Percentiles rank a stretch among this genome's conserved stretches.
Conservation (phyloP, 2,888 invertebrate species). For the Trachelus tabidus region DNA sequence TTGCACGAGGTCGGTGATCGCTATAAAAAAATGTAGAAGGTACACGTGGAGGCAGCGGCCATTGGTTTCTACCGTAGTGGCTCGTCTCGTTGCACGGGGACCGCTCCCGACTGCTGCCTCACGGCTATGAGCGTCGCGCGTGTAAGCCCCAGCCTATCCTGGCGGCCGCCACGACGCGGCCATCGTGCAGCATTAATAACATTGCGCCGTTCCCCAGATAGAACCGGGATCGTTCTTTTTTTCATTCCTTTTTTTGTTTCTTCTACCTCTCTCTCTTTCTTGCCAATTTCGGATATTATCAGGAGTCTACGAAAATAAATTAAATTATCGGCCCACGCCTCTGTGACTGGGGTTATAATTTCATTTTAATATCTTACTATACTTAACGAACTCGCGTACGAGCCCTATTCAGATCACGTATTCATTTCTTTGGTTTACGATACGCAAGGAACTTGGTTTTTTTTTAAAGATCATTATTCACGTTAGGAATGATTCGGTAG, state of each 20-base stretch:
- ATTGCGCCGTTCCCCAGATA: slow-evolving; percentile 30
- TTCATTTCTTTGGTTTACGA: not conserved
- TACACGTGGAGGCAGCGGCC: slow-evolving; percentile 64
- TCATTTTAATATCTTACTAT: not conserved
- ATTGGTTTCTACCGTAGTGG: slow-evolving; percentile 47
- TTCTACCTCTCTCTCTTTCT: not conserved
- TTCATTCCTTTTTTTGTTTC: not conserved
- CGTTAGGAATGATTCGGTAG: not conserved
- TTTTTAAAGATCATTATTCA: not conserved
- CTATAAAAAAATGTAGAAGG: slow-evolving; percentile 66
- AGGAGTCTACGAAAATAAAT: not conserved
- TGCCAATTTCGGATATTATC: not conserved
- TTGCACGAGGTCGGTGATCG: slow-evolving; percentile 75
- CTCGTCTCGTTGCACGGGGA: slow-evolving; percentile 29
- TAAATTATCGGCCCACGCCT: not conserved
- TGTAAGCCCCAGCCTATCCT: slow-evolving; percentile 39
- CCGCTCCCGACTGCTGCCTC: slow-evolving; percentile 54
- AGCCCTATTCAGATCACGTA: not conserved
- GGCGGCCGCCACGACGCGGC: slow-evolving; percentile 15
- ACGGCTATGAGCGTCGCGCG: slow-evolving; percentile 47
- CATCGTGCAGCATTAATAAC: slow-evolving; percentile 26
- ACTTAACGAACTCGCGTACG: not conserved
- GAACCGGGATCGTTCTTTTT: not conserved
- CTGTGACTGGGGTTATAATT: not conserved
- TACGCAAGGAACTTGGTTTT: not conserved